A percentile compares a stretch with the other conserved stretches of the same genome.
phyloP scores from a whole-genome alignment of 2,113 vertebrate genomes.

The Marmota monax region DNA sequence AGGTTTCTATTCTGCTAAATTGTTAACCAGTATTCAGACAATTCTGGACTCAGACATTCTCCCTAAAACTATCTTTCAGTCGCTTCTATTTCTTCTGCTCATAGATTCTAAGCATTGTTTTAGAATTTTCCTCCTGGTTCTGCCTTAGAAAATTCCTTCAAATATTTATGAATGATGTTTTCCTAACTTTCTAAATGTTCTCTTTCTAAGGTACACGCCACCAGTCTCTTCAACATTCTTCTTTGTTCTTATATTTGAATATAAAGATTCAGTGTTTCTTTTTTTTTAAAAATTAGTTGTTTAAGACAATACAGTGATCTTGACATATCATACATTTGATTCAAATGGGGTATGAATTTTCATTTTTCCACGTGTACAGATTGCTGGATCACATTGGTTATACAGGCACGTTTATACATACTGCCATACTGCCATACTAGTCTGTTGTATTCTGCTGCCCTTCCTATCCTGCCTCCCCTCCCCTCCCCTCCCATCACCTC shows the following conservation, averaged over 20 bases:
- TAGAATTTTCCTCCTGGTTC: background rate
- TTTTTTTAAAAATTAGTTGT: no score
- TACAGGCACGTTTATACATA: no score
- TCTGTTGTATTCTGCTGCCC: no score
- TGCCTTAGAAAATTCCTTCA: background rate
- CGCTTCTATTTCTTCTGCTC: background rate
- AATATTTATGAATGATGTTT: background rate
- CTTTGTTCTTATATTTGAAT: background rate
- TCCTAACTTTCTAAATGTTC: background rate
- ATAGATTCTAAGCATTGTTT: background rate
- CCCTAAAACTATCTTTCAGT: background rate
- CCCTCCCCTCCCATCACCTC: no score
- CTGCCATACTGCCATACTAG: no score
- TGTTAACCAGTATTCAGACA: background rate
- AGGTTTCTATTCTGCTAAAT: background rate
- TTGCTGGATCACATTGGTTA: no score
- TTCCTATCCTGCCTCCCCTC: no score
- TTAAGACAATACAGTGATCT: no score
- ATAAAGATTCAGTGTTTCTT: background rate
- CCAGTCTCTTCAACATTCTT: background rate
- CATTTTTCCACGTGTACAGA: no score
- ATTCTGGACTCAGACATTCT: background rate
- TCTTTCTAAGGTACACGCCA: background rate
- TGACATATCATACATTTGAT: no score
- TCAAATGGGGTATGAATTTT: no score